Percentiles rank a stretch among this genome's conserved stretches.
These are phyloP conservation scores for Noctua comes DNA, from an alignment of 2,888 invertebrate genomes.

Conservation along the genomic window DNA sequence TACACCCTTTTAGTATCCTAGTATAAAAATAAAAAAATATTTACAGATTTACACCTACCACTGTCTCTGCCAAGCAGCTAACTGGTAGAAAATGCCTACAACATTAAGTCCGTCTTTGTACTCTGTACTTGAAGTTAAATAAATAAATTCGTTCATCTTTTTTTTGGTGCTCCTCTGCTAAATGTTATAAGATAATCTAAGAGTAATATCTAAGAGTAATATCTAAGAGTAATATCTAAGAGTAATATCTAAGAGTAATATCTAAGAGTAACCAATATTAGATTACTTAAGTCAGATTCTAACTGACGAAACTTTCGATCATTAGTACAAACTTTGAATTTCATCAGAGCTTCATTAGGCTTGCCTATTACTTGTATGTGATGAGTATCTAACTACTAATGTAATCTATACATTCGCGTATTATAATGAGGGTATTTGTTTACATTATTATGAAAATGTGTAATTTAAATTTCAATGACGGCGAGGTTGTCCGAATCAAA, in stretches of 20 bases:
- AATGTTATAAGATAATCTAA: no score
- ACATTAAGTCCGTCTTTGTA: no score
- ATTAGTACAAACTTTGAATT: conserved; percentile 42
- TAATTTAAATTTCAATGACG: conserved; percentile 4
- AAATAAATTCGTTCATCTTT: no score
- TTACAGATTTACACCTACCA: no score
- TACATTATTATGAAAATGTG: background rate
- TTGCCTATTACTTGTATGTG: background rate
- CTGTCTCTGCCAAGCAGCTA: no score
- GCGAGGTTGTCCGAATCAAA: background rate
- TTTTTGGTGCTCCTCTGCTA: background rate
- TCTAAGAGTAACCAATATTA: conserved; percentile 17
- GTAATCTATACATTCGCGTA: background rate
- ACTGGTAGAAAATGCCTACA: no score
- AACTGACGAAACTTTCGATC: conserved; percentile 39
- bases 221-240: no score
- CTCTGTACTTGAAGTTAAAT: no score
- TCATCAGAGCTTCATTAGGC: conserved; percentile 20
- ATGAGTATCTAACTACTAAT: background rate
- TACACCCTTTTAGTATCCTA: no score
- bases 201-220: no score
- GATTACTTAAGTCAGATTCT: conserved; percentile 9
- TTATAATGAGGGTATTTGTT: background rate
- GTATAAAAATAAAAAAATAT: no score
- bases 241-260: no score